Conservation (phyloP, 2,113 vertebrate genomes). For the Equus quagga region DNA sequence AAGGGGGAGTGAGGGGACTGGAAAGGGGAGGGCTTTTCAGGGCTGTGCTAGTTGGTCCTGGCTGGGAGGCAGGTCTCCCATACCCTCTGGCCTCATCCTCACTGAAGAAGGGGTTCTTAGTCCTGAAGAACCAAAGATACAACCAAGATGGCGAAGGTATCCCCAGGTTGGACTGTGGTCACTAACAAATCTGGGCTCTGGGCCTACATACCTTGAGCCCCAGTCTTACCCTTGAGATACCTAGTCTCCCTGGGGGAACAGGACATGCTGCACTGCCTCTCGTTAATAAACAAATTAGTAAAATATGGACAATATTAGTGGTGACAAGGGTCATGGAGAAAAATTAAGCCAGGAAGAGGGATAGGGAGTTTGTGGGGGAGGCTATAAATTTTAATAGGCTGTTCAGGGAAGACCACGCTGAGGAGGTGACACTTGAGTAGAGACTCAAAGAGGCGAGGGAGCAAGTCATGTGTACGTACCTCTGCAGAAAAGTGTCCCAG, state of each 20-base stretch:
- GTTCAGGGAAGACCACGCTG: neutral
- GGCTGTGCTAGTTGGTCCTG: neutral
- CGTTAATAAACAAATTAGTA: neutral
- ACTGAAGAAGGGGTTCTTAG: neutral
- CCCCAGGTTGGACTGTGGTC: too few species aligned
- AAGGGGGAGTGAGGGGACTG: fast-evolving
- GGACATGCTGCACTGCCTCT: neutral
- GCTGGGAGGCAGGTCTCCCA: neutral
- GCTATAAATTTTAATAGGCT: neutral
- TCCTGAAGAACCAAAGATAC: neutral
- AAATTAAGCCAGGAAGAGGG: neutral
- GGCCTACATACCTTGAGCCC: neutral
- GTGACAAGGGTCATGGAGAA: neutral
- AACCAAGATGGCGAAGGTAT: neutral
- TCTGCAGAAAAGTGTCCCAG: neutral
- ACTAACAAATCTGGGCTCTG: neutral
- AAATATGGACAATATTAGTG: neutral
- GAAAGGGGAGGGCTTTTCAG: neutral
- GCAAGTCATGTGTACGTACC: fast-evolving
- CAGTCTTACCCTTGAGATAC: neutral
- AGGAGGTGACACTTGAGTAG: neutral
- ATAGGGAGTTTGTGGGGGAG: neutral
- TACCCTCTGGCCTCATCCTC: neutral
- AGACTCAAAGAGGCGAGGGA: neutral
- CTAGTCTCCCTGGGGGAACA: neutral